These are phyloP conservation scores for Galerucella pusilla DNA, from an alignment of 2,888 invertebrate genomes.

Conservation along the genomic window DNA sequence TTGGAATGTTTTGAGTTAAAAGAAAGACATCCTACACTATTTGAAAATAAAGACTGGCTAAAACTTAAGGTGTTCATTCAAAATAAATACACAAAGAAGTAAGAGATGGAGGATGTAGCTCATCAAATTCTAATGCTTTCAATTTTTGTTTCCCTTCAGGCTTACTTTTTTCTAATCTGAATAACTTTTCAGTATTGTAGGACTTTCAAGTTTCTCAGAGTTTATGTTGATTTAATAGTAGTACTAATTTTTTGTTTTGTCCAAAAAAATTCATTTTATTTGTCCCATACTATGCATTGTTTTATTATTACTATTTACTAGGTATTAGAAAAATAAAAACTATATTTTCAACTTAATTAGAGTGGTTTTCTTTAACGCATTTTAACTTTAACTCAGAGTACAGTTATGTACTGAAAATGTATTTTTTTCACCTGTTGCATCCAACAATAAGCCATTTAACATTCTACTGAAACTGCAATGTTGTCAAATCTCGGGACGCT, in stretches of 20 bases:
- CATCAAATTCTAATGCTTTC: too few species aligned
- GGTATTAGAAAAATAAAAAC: too few species aligned
- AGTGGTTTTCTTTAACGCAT: not conserved
- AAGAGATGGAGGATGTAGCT: not conserved
- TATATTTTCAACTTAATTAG: not conserved
- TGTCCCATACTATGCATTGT: too few species aligned
- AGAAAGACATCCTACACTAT: constrained; percentile 14
- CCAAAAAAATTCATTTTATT: too few species aligned
- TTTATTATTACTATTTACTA: too few species aligned
- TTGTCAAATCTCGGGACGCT: not conserved
- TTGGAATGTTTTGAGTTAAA: constrained; percentile 32
- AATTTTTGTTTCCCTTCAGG: too few species aligned
- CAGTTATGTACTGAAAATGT: not conserved
- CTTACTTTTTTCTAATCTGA: too few species aligned
- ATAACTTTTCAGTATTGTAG: too few species aligned
- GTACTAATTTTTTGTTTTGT: too few species aligned
- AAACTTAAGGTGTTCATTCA: not conserved
- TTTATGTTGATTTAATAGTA: too few species aligned
- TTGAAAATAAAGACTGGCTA: not conserved
- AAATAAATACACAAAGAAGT: not conserved
- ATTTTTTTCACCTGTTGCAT: not conserved
- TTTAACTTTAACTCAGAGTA: not conserved
- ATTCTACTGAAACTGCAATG: not conserved
- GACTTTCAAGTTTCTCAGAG: too few species aligned
- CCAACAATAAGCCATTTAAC: not conserved